Evolutionary conservation across 2,888 invertebrate genomes (phyloP).

Genomic region (Caenorhabditis sp.): DNA sequence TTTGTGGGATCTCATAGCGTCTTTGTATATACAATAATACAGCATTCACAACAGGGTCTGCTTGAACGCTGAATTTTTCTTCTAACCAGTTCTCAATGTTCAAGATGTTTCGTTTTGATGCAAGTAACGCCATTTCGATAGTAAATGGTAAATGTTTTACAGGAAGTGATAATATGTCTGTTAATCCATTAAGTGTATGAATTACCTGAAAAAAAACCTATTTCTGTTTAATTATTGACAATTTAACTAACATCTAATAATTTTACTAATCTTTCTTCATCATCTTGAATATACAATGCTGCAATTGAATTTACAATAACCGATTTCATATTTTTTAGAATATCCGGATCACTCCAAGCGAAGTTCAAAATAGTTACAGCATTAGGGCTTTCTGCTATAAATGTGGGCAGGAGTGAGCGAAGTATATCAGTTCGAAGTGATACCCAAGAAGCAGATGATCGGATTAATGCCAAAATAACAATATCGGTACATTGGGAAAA

Average conservation of each 20-base stretch:
- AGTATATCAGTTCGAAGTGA: slow-evolving; percentile 12
- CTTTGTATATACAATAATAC: slow-evolving; percentile 50
- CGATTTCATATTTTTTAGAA: slow-evolving; percentile 41
- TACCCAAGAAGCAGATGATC: slow-evolving; percentile 77
- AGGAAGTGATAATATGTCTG: slow-evolving; percentile 87
- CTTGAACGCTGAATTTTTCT: slow-evolving; percentile 94
- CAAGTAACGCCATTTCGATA: slow-evolving; percentile 95
- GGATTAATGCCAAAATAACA: slow-evolving; percentile 85
- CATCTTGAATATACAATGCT: slow-evolving; percentile 91
- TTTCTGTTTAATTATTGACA: not conserved
- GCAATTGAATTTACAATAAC: slow-evolving; percentile 93
- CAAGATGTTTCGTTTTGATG: slow-evolving; percentile 92
- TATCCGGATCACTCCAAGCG: slow-evolving; percentile 79
- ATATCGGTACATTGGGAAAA: slow-evolving; percentile 84
- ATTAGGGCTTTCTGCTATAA: slow-evolving; percentile 88
- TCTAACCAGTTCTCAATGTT: slow-evolving; percentile 98
- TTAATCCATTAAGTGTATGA: slow-evolving; percentile 78
- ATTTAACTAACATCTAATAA: slow-evolving; percentile 83
- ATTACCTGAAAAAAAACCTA: slow-evolving; percentile 44
- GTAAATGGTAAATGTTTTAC: slow-evolving; percentile 84
- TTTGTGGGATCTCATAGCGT: slow-evolving; percentile 15
- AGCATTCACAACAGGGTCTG: slow-evolving; percentile 72
- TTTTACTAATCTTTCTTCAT: slow-evolving; percentile 89
- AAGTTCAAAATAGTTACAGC: slow-evolving; percentile 93
- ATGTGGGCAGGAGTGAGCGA: slow-evolving; percentile 6